Base-by-base conservation (phyloP, 2,113 vertebrate species). In the Lutjanus erythropterus region DNA sequence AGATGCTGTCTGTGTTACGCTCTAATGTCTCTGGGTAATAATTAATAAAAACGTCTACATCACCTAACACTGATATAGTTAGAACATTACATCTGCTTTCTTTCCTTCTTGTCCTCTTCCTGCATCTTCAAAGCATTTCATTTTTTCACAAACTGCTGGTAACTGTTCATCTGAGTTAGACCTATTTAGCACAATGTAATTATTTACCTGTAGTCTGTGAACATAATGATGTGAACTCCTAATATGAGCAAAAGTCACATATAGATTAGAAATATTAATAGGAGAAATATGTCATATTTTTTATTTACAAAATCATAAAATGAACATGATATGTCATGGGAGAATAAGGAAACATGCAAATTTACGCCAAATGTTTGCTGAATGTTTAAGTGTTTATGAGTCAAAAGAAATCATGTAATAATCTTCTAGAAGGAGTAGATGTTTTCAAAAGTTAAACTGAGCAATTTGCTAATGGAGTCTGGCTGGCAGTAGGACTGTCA, bases 1-100 rank as follows among this genome's bases (percentile, higher is more conserved):
- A 84, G 87, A 86, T 90, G 91, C 81, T 73, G 52, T 82, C 73
- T 76, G 76, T 46, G 29, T 77, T 78, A 64, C 35, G 80, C 41
- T 79, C 56, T 44, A 8, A 78, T 75, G 60, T 78, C 69, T 78
- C 64, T 70, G 66, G 56, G 50, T 71, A 80, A 84, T 71, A 90
- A 81, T 78, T 71, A 62, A 82, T 72, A 61, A 71, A 71, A 64
- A 25, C 14, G 27, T 73, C 71, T 31, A 74, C 47, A 58, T 49
- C 52, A 59, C 21, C 56, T 44, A 5, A 73, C 25, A 55, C 12
- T 41, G 12, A 49, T 49, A 56, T 9, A 62, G 47, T 31, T 56
- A 1, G 33, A 77, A 29, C 35, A 52, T 19, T 65, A 50, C 18
- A 60, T 49, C 58, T 47, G 27, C 14, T 73, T 37, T 65, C 14